These are phyloP conservation scores for Leptopilina myrica DNA, from an alignment of 2,888 invertebrate genomes.

Conservation along the genomic window DNA sequence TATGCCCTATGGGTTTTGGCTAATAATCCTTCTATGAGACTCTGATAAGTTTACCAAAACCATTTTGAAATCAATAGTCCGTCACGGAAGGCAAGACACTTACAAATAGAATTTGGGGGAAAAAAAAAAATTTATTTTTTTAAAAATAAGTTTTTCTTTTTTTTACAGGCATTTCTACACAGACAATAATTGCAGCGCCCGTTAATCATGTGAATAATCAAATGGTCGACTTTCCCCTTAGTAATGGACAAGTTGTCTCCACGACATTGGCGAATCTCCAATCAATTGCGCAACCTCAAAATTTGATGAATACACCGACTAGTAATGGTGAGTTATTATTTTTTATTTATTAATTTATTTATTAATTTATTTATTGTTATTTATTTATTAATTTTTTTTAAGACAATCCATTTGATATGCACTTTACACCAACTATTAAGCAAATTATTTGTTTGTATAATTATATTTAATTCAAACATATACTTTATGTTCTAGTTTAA, in stretches of 20 bases:
- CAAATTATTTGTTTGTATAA: too few species aligned
- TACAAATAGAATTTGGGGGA: constrained; percentile 24
- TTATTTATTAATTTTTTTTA: too few species aligned
- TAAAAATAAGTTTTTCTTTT: too few species aligned
- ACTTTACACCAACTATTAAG: too few species aligned
- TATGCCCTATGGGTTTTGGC: constrained; percentile 73
- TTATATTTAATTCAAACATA: too few species aligned
- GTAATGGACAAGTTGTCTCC: constrained; percentile 91
- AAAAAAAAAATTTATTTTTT: too few species aligned
- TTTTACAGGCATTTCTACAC: constrained; percentile 90
- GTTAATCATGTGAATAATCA: constrained; percentile 89
- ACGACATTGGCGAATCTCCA: constrained; percentile 89
- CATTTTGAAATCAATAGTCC: constrained; percentile 44
- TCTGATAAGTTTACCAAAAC: constrained; percentile 73
- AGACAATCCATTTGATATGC: too few species aligned
- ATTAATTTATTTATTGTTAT: too few species aligned
- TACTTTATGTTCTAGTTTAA: too few species aligned
- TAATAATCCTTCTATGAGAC: constrained; percentile 75
- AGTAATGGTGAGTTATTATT: constrained; percentile 74
- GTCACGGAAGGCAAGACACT: constrained; percentile 28
- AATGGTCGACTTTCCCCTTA: constrained; percentile 89
- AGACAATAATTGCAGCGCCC: constrained; percentile 96
- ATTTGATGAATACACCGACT: constrained; percentile 79
- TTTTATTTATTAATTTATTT: too few species aligned
- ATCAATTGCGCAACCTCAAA: constrained; percentile 86